These are phyloP conservation scores for Tetramorium alpestre DNA, from an alignment of 1,140 invertebrate species.

Conservation along the genomic window DNA sequence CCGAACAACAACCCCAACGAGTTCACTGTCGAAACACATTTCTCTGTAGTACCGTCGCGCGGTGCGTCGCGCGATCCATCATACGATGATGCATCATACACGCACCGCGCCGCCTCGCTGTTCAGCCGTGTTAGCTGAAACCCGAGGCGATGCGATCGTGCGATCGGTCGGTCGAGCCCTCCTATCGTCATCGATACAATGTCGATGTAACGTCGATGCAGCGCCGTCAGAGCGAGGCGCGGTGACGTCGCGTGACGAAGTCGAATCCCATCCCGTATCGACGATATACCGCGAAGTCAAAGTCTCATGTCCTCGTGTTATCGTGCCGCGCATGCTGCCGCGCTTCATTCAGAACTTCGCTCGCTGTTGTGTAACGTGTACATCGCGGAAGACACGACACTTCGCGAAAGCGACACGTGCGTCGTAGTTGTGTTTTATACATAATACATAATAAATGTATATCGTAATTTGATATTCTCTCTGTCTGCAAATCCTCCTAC, in stretches of 20 bases:
- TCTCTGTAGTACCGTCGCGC: not conserved
- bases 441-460: not conserved
- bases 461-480: not conserved
- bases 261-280: not conserved
- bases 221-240: not conserved
- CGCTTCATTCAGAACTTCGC: constrained; percentile 39
- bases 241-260: constrained; percentile 39
- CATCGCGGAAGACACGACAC: not conserved
- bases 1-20: not conserved
- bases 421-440: not conserved
- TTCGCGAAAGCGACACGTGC: not conserved
- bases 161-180: not conserved
- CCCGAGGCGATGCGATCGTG: not conserved
- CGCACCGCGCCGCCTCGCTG: too few relatives aligned
- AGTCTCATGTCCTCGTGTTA: constrained; percentile 18
- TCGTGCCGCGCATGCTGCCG: not conserved
- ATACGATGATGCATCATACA: too few relatives aligned
- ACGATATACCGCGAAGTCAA: constrained; percentile 26
- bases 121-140: not conserved
- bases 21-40: not conserved
- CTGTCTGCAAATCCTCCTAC: not conserved
- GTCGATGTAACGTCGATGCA: constrained; percentile 27
- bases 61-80: not conserved
- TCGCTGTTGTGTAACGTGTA: not conserved
- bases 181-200: constrained; percentile 16